Percentiles rank a stretch among this genome's conserved stretches.
Evolutionary conservation across 2,888 invertebrate species (phyloP).

Genomic region (Blastobasis adustella): DNA sequence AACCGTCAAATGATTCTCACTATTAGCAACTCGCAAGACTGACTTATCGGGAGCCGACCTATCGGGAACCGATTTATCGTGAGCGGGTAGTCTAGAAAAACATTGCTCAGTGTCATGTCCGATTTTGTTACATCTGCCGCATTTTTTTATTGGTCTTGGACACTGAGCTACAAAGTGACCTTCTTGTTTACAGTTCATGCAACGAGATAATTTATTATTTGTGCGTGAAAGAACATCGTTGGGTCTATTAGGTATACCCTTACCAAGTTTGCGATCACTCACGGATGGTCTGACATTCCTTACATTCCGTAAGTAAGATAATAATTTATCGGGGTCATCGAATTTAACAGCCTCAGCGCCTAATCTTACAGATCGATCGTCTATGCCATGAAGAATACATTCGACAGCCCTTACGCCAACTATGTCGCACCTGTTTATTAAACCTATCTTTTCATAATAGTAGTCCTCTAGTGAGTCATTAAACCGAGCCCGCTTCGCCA

Average conservation of each 20-base stretch:
- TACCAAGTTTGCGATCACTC: neutral
- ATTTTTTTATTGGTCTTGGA: constrained; percentile 3
- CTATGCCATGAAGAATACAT: constrained; percentile 10
- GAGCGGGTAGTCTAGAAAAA: neutral
- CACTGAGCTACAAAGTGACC: constrained; percentile 3
- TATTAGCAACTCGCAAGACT: neutral
- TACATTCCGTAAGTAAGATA: constrained; percentile 10
- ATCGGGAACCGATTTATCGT: neutral
- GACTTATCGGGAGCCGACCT: neutral
- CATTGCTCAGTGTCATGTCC: constrained; percentile 3
- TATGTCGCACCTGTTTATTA: constrained; percentile 10
- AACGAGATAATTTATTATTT: neutral
- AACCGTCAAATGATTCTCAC: no score
- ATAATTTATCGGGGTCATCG: constrained; percentile 10
- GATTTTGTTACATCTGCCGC: constrained; percentile 2
- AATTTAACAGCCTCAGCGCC: constrained; percentile 12
- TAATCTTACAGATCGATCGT: constrained; percentile 2
- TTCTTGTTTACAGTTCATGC: constrained; percentile 3
- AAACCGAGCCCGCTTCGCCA: constrained; percentile 6
- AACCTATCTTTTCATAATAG: constrained; percentile 10
- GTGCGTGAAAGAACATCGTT: neutral
- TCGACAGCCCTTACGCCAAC: constrained; percentile 7
- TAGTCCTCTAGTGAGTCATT: constrained; percentile 11
- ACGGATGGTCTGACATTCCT: constrained; percentile 1
- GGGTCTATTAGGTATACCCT: neutral